Conservation (phyloP, 2,113 vertebrate species). For the Oryzias melastigma region DNA sequence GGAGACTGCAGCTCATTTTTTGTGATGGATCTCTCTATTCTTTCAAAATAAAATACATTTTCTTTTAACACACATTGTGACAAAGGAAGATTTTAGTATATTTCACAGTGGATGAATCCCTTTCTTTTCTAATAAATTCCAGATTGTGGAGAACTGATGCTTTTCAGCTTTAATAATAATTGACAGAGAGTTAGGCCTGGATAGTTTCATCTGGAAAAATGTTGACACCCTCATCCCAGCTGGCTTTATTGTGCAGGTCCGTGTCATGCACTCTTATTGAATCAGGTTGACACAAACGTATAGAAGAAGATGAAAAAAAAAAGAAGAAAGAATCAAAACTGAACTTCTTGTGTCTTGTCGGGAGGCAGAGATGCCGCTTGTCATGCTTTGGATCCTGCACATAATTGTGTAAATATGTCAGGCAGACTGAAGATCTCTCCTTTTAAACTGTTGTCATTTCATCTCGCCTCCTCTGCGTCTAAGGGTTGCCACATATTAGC, state of each 20-base stretch:
- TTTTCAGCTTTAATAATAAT: conserved; percentile 27
- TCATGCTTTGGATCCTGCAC: conserved; percentile 51
- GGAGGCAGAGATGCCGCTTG: conserved; percentile 45
- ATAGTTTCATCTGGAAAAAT: conserved; percentile 37
- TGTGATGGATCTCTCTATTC: too few species aligned
- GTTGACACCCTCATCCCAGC: conserved; percentile 45
- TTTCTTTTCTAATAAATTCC: too few species aligned
- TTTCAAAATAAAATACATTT: too few species aligned
- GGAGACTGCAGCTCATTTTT: too few species aligned
- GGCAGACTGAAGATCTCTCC: conserved; percentile 61
- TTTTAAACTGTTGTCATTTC: conserved; percentile 68
- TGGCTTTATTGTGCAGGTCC: conserved; percentile 44
- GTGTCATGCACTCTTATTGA: conserved; percentile 46
- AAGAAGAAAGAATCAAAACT: conserved; percentile 4
- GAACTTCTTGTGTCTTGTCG: conserved; percentile 61
- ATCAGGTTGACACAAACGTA: conserved; percentile 54
- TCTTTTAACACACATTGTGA: too few species aligned
- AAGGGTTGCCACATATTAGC: conserved; percentile 56
- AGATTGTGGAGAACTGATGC: too few species aligned
- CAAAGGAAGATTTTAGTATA: too few species aligned
- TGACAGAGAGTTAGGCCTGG: conserved; percentile 39
- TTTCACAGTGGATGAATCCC: too few species aligned
- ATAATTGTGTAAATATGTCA: conserved; percentile 80
- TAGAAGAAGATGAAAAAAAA: conserved; percentile 26
- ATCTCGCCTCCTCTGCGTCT: conserved; percentile 56